Percentiles rank a stretch among this genome's conserved stretches.
Conservation (phyloP, 2,113 vertebrate genomes). For the Sturnira hondurensis region DNA sequence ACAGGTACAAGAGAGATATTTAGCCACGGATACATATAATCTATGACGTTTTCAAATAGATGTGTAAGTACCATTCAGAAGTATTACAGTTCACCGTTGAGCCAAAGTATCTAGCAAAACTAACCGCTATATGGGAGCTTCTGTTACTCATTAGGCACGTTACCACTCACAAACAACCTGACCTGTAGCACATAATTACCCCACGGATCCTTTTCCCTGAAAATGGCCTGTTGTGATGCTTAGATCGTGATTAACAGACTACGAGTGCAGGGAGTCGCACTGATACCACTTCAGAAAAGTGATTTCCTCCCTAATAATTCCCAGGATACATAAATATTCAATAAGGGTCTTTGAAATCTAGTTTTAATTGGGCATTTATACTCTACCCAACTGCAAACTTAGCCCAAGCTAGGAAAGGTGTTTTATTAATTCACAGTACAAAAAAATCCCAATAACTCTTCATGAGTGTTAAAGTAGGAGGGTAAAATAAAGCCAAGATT, state of each 20-base stretch:
- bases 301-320: conserved; percentile 69
- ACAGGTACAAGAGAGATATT: neutral
- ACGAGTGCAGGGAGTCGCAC: conserved; percentile 22
- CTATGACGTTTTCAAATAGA: neutral
- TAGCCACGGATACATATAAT: neutral
- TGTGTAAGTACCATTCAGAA: neutral
- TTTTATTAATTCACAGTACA: conserved; percentile 21
- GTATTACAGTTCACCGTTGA: neutral
- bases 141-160: neutral
- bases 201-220: conserved; percentile 30
- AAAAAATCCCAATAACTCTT: neutral
- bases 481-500: conserved; percentile 14
- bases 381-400: conserved; percentile 45
- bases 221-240: conserved; percentile 51
- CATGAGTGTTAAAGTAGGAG: neutral
- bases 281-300: conserved; percentile 69
- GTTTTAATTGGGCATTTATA: conserved; percentile 60
- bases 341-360: conserved; percentile 67
- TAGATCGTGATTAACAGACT: conserved; percentile 64
- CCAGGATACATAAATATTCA: conserved; percentile 71
- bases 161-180: neutral
- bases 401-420: conserved; percentile 35
- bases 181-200: conserved; percentile 46
- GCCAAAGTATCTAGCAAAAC: neutral
- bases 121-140: neutral